phyloP scores from a whole-genome alignment of 2,797 vertebrate genomes.

The Odontamblyopus rebecca region DNA sequence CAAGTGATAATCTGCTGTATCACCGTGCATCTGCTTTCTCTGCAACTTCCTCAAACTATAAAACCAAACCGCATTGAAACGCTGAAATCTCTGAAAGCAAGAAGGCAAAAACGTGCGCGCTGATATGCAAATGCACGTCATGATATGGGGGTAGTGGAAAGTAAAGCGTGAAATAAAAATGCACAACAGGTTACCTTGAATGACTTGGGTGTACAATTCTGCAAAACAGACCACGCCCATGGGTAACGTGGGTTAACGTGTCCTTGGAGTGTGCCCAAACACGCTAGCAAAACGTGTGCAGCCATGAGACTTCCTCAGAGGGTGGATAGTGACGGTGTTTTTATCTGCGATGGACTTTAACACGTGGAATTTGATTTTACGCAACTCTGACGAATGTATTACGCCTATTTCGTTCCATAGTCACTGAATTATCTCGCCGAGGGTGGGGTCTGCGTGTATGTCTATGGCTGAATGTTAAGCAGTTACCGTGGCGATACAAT shows the following conservation, averaged over 20 bases:
- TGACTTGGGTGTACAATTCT: background rate
- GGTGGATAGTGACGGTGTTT: background rate
- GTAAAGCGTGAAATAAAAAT: background rate
- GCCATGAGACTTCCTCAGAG: background rate
- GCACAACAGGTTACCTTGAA: background rate
- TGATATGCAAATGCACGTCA: too few species aligned
- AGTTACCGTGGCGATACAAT: too few species aligned
- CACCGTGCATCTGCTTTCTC: constrained; percentile 1
- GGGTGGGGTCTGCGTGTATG: too few species aligned
- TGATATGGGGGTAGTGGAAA: too few species aligned
- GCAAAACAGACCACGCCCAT: background rate
- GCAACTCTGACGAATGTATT: too few species aligned
- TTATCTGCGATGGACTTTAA: background rate
- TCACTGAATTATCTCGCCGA: too few species aligned
- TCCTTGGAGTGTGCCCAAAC: background rate
- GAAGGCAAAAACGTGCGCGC: background rate
- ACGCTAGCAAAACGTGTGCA: background rate
- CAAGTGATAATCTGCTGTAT: constrained; percentile 8
- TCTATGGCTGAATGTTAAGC: too few species aligned
- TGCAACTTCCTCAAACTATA: constrained; percentile 2
- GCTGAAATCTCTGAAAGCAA: background rate
- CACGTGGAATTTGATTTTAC: too few species aligned
- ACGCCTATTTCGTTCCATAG: too few species aligned
- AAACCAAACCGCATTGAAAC: background rate
- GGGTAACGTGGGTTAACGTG: background rate